Evolutionary conservation across 2,113 vertebrate species (phyloP).

Genomic region (Psilopsiagon aymara): DNA sequence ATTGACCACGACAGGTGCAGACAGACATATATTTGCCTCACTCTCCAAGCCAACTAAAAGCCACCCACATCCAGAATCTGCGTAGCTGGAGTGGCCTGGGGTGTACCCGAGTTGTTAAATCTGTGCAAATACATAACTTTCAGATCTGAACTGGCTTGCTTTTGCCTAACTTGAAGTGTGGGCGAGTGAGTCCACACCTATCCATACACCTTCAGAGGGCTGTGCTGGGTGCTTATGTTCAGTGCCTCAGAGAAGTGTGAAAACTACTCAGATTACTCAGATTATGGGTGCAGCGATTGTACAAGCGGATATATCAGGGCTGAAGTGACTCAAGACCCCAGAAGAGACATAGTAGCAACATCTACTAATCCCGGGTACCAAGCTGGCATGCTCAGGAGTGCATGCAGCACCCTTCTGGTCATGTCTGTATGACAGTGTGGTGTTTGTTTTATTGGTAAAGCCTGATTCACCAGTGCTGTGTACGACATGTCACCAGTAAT

Average conservation of each 20-base stretch:
- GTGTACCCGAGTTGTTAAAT: slow-evolving; percentile 17
- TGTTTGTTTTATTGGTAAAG: background rate
- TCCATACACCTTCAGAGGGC: background rate
- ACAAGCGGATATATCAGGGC: background rate
- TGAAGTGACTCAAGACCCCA: background rate
- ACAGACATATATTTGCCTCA: slow-evolving; percentile 51
- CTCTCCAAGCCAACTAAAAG: slow-evolving; percentile 44
- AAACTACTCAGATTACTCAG: background rate
- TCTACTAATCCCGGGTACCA: background rate
- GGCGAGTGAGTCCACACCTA: slow-evolving; percentile 31
- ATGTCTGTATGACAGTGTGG: background rate
- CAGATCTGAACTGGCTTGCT: slow-evolving; percentile 32
- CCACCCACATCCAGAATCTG: slow-evolving; percentile 55
- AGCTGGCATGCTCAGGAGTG: rapidly evolving
- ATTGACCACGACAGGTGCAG: slow-evolving; percentile 63
- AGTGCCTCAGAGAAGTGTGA: background rate
- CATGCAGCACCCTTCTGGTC: rapidly evolving
- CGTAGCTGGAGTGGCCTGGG: slow-evolving; percentile 7
- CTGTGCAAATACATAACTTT: slow-evolving; percentile 36
- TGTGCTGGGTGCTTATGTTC: background rate
- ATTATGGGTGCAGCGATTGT: background rate
- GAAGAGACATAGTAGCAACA: background rate
- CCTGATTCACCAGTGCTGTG: background rate
- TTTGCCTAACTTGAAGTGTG: slow-evolving; percentile 11
- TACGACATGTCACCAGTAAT: background rate